Evolutionary conservation across 2,113 vertebrate genomes (phyloP), one percentile per base, ranked within the genome.

Genomic region (Pelecanus crispus): DNA sequence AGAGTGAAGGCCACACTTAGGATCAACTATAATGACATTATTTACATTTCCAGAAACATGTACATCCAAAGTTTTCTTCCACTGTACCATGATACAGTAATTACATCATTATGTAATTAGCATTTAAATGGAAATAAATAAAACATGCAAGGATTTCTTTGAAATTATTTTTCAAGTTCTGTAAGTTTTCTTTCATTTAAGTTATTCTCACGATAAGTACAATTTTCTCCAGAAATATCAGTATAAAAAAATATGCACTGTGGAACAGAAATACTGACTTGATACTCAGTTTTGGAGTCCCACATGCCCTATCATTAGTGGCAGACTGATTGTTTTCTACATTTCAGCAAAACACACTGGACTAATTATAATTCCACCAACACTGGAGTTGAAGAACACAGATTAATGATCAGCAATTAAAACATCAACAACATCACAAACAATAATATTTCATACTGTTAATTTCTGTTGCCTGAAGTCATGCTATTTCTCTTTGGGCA

Each of bases 351-450:
- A 97, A 95, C 95, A 96, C 95, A 90, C 86, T 75, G 89, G 94
- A 87, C 94, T 94, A 97, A 97, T 97, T 97, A 97, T 92, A 94
- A 97, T 95, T 95, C 86, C 88, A 95, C 94, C 91, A 95, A 62
- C 90, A 86, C 22, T 82, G 66, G 56, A 89, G 40, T 44, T 89
- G 95, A 95, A 90, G 95, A 95, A 97, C 95, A 91, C 78, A 94
- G 86, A 97, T 97, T 96, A 97, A 97, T 94, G 92, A 95, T 95
- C 83, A 94, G 89, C 92, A 95, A 96, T 96, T 97, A 97, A 97
- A 97, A 96, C 74, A 96, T 96, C 96, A 95, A 91, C 94, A 94
- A 65, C 84, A 89, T 94, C 89, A 89, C 92, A 96, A 97, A 97
- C 86, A 96, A 96, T 97, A 92, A 96, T 96, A 89, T 90, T 95